Conservation (phyloP, 1,140 invertebrate genomes). For the Octopus bimaculoides region DNA sequence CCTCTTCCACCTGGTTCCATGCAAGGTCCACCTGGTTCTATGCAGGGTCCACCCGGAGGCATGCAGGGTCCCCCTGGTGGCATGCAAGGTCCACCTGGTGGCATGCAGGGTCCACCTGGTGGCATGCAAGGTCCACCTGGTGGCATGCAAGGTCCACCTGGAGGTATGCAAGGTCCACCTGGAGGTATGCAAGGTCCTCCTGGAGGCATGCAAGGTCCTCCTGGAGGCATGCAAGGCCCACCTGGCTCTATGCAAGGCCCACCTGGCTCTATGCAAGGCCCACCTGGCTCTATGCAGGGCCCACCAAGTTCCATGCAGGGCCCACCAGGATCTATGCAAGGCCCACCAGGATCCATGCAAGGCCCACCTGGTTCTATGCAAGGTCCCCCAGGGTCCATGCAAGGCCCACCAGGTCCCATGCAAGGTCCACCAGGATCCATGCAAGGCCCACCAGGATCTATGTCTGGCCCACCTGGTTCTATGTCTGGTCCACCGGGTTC, state of each 20-base stretch:
- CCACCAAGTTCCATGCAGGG: slow-evolving; percentile 13
- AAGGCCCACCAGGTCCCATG: slow-evolving; percentile 14
- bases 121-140: slow-evolving; percentile 23
- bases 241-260: slow-evolving; percentile 17
- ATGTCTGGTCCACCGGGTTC: too few species aligned
- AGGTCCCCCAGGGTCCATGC: slow-evolving; percentile 13
- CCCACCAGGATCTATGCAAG: slow-evolving; percentile 13
- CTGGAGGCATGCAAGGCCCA: slow-evolving; percentile 18
- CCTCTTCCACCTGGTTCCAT: slow-evolving; percentile 21
- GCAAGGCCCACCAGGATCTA: too few species aligned
- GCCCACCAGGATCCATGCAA: slow-evolving; percentile 10
- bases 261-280: slow-evolving; percentile 21
- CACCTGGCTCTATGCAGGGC: slow-evolving; percentile 14
- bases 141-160: slow-evolving; percentile 23
- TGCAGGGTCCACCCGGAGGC: slow-evolving; percentile 16
- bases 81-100: slow-evolving; percentile 27
- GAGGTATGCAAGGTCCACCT: slow-evolving; percentile 16
- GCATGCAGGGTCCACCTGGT: slow-evolving; percentile 25
- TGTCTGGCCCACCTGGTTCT: too few species aligned
- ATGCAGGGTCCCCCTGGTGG: slow-evolving; percentile 24
- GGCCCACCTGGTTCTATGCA: slow-evolving; percentile 12
- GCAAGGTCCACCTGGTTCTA: slow-evolving; percentile 14
- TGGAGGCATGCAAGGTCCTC: neutral
- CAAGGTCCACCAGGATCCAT: slow-evolving; percentile 13
- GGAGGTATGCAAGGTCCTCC: neutral